These are phyloP conservation scores for Hypomecis punctinalis DNA, from an alignment of 2,888 invertebrate species.

Conservation along the genomic window DNA sequence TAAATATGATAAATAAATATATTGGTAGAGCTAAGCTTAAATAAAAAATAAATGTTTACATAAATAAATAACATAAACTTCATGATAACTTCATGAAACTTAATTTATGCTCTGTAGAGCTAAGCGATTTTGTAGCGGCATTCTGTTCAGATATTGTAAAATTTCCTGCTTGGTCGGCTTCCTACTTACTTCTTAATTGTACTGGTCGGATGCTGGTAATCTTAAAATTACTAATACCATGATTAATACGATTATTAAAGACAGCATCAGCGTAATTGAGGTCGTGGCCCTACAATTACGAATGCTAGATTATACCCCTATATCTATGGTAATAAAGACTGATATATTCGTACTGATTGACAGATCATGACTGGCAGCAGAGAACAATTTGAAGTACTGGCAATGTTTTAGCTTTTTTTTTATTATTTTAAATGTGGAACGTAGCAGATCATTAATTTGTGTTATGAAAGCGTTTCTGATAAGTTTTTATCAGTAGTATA, in stretches of 20 bases:
- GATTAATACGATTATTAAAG: constrained; percentile 71
- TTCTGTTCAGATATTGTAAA: no score
- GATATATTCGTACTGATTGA: constrained; percentile 24
- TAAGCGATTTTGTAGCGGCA: no score
- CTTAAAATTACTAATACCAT: constrained; percentile 68
- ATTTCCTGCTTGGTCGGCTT: neutral
- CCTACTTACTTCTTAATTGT: neutral
- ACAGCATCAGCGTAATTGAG: constrained; percentile 64
- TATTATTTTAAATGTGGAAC: neutral
- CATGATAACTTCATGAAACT: no score
- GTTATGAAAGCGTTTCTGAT: no score
- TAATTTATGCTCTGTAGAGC: no score
- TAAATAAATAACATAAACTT: no score
- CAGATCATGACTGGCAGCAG: constrained; percentile 32
- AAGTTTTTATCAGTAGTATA: no score
- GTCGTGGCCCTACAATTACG: constrained; percentile 69
- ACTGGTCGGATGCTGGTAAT: constrained; percentile 67
- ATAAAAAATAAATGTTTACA: no score
- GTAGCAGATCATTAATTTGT: no score
- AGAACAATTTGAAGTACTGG: constrained; percentile 17
- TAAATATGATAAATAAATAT: no score
- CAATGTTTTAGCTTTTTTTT: constrained; percentile 7
- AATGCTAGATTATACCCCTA: constrained; percentile 50
- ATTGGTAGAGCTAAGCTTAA: no score
- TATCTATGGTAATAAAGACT: constrained; percentile 31